These are phyloP conservation scores for Amphipoea oculea DNA, from an alignment of 2,888 invertebrate genomes.

Conservation along the genomic window DNA sequence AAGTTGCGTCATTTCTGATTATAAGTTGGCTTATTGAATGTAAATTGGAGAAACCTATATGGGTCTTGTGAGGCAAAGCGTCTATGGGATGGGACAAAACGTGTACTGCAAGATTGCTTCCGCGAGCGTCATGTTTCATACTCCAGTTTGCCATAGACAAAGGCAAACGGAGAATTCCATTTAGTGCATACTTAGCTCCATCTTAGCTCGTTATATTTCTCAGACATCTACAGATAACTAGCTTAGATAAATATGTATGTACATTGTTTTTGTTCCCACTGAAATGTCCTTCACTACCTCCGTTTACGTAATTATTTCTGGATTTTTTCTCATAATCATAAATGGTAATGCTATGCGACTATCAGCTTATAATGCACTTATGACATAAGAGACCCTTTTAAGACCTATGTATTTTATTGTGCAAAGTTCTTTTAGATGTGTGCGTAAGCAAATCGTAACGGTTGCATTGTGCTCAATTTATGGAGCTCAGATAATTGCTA, in stretches of 20 bases:
- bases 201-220: constrained; percentile 40
- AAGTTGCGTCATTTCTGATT: constrained; percentile 77
- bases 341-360: constrained; percentile 37
- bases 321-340: constrained; percentile 28
- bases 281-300: constrained; percentile 52
- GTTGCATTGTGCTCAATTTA: constrained; percentile 39
- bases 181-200: constrained; percentile 30
- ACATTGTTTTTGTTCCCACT: constrained; percentile 53
- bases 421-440: not conserved
- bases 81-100: constrained; percentile 52
- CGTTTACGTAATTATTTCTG: constrained; percentile 51
- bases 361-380: constrained; percentile 15
- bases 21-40: constrained; percentile 73
- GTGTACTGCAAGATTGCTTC: constrained; percentile 63
- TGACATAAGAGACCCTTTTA: constrained; percentile 50
- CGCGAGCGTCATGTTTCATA: constrained; percentile 66
- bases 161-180: constrained; percentile 53
- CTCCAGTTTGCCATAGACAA: constrained; percentile 53
- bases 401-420: constrained; percentile 25
- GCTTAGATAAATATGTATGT: constrained; percentile 53
- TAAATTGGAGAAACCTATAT: constrained; percentile 68
- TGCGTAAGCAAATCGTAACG: constrained; percentile 25
- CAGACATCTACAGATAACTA: constrained; percentile 47
- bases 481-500: constrained; percentile 25
- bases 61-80: constrained; percentile 54